A percentile compares a stretch with the other conserved stretches of the same genome.
Evolutionary conservation across 2,888 invertebrate species (phyloP).

Genomic region (Copidosoma aretas): DNA sequence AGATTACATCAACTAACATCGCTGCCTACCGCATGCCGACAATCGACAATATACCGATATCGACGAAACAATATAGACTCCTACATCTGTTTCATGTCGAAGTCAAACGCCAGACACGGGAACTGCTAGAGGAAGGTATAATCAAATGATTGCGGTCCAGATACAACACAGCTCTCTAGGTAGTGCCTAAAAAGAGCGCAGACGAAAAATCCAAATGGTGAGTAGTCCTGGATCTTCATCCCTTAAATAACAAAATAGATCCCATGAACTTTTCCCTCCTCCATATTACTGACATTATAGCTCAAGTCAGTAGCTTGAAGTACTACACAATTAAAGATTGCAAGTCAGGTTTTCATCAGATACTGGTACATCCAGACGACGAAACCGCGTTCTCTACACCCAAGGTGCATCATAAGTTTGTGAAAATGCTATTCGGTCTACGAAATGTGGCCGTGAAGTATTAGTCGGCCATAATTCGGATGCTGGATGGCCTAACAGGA

Average conservation of each 20-base stretch:
- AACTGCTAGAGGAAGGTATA: neutral
- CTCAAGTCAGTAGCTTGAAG: constrained; percentile 39
- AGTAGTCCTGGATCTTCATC: constrained; percentile 2
- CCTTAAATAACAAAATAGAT: constrained; percentile 3
- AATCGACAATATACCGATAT: neutral
- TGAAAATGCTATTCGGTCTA: constrained; percentile 48
- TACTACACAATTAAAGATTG: constrained; percentile 45
- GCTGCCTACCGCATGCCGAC: neutral
- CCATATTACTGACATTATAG: constrained; percentile 43
- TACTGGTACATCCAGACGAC: constrained; percentile 45
- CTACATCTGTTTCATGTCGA: neutral
- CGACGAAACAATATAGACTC: neutral
- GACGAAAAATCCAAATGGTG: constrained; percentile 2
- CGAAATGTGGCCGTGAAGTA: constrained; percentile 49
- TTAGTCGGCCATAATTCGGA: constrained; percentile 48
- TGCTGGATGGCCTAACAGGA: no score
- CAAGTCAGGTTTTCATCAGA: no score
- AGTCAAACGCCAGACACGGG: neutral
- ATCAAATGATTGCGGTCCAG: neutral
- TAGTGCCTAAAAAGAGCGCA: neutral
- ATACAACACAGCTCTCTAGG: constrained; percentile 3
- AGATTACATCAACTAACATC: neutral
- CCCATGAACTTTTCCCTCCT: constrained; percentile 15
- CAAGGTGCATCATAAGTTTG: constrained; percentile 42
- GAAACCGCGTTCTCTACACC: constrained; percentile 42